A percentile compares a stretch with the other conserved stretches of the same genome.
Conservation (phyloP, 2,113 vertebrate genomes). For the Herpetotheres cachinnans region DNA sequence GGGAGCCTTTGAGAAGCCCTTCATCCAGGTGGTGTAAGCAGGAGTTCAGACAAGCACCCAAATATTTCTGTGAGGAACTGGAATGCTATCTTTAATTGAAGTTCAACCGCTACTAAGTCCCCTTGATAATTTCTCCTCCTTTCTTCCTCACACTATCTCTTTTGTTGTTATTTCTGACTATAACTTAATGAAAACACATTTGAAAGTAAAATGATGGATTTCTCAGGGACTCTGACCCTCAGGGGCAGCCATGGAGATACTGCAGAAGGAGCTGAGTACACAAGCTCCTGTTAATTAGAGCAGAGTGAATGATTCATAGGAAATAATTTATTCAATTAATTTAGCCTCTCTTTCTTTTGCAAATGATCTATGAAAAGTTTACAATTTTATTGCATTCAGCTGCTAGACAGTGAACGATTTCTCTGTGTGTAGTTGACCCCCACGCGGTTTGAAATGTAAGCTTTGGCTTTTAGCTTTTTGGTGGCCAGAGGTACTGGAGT, state of each 20-base stretch:
- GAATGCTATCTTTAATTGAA: background rate
- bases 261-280: constrained; percentile 44
- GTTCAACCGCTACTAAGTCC: background rate
- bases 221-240: constrained; percentile 56
- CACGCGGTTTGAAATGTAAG: background rate
- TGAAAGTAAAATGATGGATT: constrained; percentile 64
- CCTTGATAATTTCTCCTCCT: background rate
- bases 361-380: constrained; percentile 48
- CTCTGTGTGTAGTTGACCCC: background rate
- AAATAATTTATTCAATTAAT: constrained; percentile 70
- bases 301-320: constrained; percentile 50
- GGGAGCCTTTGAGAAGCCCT: background rate
- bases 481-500: background rate
- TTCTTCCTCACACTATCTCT: background rate
- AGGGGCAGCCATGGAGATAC: constrained; percentile 45
- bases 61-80: background rate
- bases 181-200: constrained; percentile 59
- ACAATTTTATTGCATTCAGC: constrained; percentile 19
- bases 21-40: background rate
- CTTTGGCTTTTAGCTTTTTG: background rate
- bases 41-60: background rate
- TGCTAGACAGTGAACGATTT: background rate
- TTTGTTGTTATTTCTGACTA: constrained; percentile 36
- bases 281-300: constrained; percentile 61
- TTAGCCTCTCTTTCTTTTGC: constrained; percentile 47